Evolutionary conservation across 2,113 vertebrate genomes (phyloP).

Genomic region (Scomber colias): DNA sequence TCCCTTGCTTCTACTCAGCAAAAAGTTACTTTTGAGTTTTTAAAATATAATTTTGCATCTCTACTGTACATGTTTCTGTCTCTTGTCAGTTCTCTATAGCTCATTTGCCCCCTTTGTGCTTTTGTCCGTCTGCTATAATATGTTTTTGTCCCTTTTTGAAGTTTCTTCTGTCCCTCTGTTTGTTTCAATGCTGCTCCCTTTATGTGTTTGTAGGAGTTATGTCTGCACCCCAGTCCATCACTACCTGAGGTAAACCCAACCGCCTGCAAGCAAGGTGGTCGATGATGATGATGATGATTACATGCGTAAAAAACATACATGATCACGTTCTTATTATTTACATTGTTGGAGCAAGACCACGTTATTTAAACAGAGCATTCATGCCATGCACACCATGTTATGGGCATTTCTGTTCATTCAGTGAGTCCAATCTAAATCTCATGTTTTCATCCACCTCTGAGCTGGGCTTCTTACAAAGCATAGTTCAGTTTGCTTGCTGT

Average conservation of each 20-base stretch:
- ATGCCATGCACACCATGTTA: constrained; percentile 18
- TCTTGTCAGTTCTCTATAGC: constrained; percentile 30
- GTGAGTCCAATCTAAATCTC: neutral
- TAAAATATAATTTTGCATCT: constrained; percentile 37
- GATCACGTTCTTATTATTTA: constrained; percentile 28
- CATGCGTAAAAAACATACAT: constrained; percentile 33
- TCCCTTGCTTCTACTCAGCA: constrained; percentile 4
- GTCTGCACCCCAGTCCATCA: constrained; percentile 86
- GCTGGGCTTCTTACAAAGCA: neutral
- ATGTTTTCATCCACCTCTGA: constrained; percentile 24
- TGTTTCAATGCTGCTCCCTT: constrained; percentile 78
- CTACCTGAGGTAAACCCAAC: constrained; percentile 83
- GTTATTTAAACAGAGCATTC: constrained; percentile 11
- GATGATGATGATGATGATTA: constrained; percentile 25
- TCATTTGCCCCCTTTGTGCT: constrained; percentile 46
- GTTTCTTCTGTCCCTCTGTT: constrained; percentile 62
- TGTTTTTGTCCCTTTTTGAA: constrained; percentile 53
- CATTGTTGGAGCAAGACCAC: constrained; percentile 5
- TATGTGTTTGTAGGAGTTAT: constrained; percentile 87
- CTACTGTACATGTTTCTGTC: constrained; percentile 29
- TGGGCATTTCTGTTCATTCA: constrained; percentile 22
- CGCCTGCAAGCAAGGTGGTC: constrained; percentile 48
- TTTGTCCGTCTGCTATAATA: constrained; percentile 57
- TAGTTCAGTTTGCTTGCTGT: neutral
- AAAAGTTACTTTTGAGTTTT: constrained; percentile 41